phyloP scores from a whole-genome alignment of 2,797 vertebrate species.

The Brachyalestes nurse region DNA sequence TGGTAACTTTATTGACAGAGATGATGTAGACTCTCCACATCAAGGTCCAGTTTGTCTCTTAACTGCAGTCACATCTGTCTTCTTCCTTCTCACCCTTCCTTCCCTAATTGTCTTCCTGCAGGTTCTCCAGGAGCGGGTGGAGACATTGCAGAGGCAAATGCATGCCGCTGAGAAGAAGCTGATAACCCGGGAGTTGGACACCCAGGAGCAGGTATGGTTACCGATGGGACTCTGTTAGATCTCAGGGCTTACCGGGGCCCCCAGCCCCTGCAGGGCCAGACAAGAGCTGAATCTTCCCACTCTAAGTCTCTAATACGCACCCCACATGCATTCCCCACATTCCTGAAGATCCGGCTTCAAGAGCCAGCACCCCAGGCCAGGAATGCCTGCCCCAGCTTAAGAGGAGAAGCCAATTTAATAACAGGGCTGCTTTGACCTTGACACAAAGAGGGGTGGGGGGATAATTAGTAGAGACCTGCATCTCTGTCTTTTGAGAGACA shows the following conservation, averaged over 20 bases:
- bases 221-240: background rate
- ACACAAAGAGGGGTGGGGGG: slow-evolving; percentile 12
- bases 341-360: slow-evolving; percentile 77
- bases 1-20: background rate
- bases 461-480: slow-evolving; percentile 25
- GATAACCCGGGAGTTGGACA: slow-evolving; percentile 83
- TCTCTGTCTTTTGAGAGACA: background rate
- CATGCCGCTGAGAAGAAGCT: slow-evolving; percentile 82
- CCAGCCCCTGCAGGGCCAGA: slow-evolving; percentile 21
- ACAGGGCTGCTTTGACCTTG: slow-evolving; percentile 78
- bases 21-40: background rate
- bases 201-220: slow-evolving; percentile 87
- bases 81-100: slow-evolving; percentile 18
- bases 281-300: slow-evolving; percentile 50
- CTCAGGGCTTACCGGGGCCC: slow-evolving; percentile 10
- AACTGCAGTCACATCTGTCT: slow-evolving; percentile 18
- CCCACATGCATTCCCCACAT: slow-evolving; percentile 74
- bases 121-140: slow-evolving; percentile 85
- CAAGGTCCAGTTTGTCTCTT: background rate
- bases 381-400: slow-evolving; percentile 74
- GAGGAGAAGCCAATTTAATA: slow-evolving; percentile 76
- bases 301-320: slow-evolving; percentile 67
- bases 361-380: slow-evolving; percentile 73
- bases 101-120: slow-evolving; percentile 65
- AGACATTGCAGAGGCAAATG: slow-evolving; percentile 77